These are phyloP conservation scores for Sardina pilchardus DNA, from an alignment of 2,113 vertebrate species.

Conservation along the genomic window DNA sequence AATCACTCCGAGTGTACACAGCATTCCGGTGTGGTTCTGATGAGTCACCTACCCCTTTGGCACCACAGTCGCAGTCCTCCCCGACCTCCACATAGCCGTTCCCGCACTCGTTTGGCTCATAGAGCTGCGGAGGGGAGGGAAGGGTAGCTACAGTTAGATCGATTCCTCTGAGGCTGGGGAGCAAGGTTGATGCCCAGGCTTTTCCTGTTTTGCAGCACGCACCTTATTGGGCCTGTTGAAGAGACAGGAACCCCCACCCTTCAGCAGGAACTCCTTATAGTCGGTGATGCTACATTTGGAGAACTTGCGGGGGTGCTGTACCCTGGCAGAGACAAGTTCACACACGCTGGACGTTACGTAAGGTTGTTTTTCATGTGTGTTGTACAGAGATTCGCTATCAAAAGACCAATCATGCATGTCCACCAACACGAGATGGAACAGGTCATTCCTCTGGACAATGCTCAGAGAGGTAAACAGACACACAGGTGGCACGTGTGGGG, in stretches of 20 bases:
- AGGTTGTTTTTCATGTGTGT: neutral
- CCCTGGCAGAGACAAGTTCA: slow-evolving; percentile 69
- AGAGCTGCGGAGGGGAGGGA: slow-evolving; percentile 78
- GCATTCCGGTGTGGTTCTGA: neutral
- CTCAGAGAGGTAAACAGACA: neutral
- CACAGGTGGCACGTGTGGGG: neutral
- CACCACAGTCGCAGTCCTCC: slow-evolving; percentile 95
- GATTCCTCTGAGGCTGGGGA: neutral
- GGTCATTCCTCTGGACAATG: neutral
- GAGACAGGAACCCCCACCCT: slow-evolving; percentile 93
- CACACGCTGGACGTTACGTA: neutral
- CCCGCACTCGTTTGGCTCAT: slow-evolving; percentile 89
- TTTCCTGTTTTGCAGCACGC: slow-evolving; percentile 20
- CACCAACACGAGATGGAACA: neutral
- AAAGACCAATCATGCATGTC: neutral
- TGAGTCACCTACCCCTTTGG: slow-evolving; percentile 78
- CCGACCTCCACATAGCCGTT: slow-evolving; percentile 96
- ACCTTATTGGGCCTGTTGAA: slow-evolving; percentile 97
- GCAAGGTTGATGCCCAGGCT: neutral
- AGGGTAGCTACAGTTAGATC: slow-evolving; percentile 17
- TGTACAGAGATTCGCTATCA: neutral
- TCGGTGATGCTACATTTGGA: slow-evolving; percentile 96
- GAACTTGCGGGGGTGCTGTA: slow-evolving; percentile 89
- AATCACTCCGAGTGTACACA: neutral
- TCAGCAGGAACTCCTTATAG: slow-evolving; percentile 91